A percentile compares a stretch with the other conserved stretches of the same genome.
phyloP scores from a whole-genome alignment of 2,888 invertebrate genomes.

The Aradus depressus region DNA sequence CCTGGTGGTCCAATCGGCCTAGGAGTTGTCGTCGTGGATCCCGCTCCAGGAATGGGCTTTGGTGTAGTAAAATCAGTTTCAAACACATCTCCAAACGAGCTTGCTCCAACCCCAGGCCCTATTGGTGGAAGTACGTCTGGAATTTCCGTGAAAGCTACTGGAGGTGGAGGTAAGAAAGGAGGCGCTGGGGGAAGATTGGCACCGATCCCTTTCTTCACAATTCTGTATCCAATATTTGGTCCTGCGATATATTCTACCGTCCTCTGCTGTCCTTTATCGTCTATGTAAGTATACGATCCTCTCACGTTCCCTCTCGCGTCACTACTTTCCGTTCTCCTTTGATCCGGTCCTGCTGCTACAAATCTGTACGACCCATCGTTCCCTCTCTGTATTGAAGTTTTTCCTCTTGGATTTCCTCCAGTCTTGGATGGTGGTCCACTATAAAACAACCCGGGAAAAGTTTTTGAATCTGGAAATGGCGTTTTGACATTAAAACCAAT shows the following conservation, averaged over 20 bases:
- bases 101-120: no score
- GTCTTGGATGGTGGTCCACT: slow-evolving; percentile 48
- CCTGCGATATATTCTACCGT: slow-evolving; percentile 71
- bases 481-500: slow-evolving; percentile 66
- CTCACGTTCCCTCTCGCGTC: slow-evolving; percentile 59
- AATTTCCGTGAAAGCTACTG: slow-evolving; percentile 1
- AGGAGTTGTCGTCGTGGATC: no score
- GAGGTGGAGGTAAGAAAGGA: slow-evolving; percentile 43
- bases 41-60: no score
- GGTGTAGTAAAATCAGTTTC: no score
- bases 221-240: slow-evolving; percentile 64
- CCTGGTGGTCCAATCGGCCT: slow-evolving; percentile 36
- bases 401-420: slow-evolving; percentile 42
- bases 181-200: slow-evolving; percentile 51
- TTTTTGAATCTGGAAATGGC: slow-evolving; percentile 50
- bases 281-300: slow-evolving; percentile 65
- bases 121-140: neutral
- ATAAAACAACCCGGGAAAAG: slow-evolving; percentile 42
- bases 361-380: slow-evolving; percentile 64
- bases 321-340: slow-evolving; percentile 60
- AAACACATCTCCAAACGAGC: no score
- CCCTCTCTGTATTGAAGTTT: slow-evolving; percentile 59
- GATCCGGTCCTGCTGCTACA: slow-evolving; percentile 64
- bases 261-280: slow-evolving; percentile 63
- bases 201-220: slow-evolving; percentile 58